Evolutionary conservation across 2,888 invertebrate species (phyloP), one percentile per base, ranked within the genome.

Genomic region (Ornithoptera alexandrae): DNA sequence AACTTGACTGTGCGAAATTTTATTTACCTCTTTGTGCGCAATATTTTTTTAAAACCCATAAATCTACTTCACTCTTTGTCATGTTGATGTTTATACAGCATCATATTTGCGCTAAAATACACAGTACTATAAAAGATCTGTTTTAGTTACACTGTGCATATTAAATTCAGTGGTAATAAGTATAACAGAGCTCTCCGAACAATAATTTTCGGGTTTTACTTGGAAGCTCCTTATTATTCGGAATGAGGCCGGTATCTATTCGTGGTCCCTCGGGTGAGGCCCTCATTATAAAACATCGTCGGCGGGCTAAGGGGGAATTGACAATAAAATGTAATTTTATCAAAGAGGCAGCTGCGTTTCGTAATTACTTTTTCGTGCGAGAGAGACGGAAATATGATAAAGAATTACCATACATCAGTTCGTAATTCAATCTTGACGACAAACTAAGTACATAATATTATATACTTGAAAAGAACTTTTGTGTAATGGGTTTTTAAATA

Each of bases 281-380:
- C 62, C 60, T 69, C 64, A 65, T 69, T 69, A 56, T 60, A 60
- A 65, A 69, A 69, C 60, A 68, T 68, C 59, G 64, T 53, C 53
- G 42, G 64, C 30, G 59, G 59, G 58, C 58, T 50, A 53, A 59
- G 60, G 60, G 60, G 10, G 59, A 65, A 69, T 69, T 69, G 60
- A 60, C 59, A 67, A 69, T 68, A 63, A 68, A 68, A 63, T 20
- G 68, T 63, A 58, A 68, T 62, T 68, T 63, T 68, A 68, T 36
- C 68, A 68, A 59, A 63, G 42, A 58, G 46, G 46, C 68, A 68
- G 63, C 68, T 68, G 68, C 20, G 63, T 36, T 57, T 58, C 42
- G 58, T 63, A 63, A 68, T 68, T 63, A 68, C 63, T 63, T 68
- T 46, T 58, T 57, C 7, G 57, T 20, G n/a, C n/a, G 57, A 20